Conservation (phyloP, 35 echinoderm and acorn worm genomes). For the Diadema setosum region DNA sequence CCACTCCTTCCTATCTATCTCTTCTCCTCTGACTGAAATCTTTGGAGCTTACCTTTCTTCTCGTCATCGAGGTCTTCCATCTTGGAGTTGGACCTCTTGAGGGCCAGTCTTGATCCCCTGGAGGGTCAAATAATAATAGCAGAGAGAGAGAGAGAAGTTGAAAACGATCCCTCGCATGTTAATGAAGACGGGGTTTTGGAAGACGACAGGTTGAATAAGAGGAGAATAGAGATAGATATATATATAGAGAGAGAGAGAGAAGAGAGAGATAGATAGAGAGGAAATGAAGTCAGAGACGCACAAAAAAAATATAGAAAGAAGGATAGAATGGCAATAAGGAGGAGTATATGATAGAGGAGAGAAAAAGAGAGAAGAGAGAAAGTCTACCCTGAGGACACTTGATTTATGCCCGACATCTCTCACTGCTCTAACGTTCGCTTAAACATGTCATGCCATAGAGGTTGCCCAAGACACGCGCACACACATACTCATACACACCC, state of each 20-base stretch:
- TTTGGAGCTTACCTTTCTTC: conserved; percentile 68
- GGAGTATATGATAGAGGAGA: too few relatives aligned
- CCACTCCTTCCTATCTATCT: neutral
- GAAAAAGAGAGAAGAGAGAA: neutral
- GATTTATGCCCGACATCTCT: neutral
- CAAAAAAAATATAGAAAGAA: too few relatives aligned
- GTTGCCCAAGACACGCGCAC: too few relatives aligned
- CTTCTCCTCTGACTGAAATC: neutral
- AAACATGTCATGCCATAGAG: too few relatives aligned
- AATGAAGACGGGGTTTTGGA: neutral
- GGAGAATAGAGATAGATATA: too few relatives aligned
- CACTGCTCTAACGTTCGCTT: too few relatives aligned
- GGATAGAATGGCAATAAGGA: too few relatives aligned
- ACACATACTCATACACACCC: too few relatives aligned
- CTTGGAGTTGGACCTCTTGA: conserved; percentile 75
- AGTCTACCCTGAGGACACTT: neutral
- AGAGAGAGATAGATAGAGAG: too few relatives aligned
- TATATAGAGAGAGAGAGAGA: neutral
- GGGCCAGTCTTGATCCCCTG: conserved; percentile 77
- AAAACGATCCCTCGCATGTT: conserved; percentile 9
- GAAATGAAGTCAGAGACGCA: too few relatives aligned
- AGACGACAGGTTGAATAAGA: neutral
- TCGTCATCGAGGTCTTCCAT: conserved; percentile 81
- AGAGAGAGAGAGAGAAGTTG: neutral
- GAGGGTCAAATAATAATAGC: conserved; percentile 19